Percentiles rank a stretch among this genome's conserved stretches.
Conservation (phyloP, 2,888 invertebrate species). For the Ceriagrion tenellum region DNA sequence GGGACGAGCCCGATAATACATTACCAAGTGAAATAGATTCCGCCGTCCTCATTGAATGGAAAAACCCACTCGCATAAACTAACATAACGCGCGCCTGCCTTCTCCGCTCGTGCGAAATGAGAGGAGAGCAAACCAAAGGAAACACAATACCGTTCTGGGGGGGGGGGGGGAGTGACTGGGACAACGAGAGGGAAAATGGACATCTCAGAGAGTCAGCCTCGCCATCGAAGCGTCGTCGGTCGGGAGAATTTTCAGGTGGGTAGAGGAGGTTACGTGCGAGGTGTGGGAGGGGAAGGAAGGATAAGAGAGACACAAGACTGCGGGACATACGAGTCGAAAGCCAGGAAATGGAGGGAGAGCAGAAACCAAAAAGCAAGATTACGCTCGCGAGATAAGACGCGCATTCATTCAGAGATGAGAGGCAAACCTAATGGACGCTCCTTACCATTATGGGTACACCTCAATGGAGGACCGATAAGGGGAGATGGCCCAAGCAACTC, state of each 20-base stretch:
- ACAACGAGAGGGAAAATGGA: not conserved
- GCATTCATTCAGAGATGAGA: slow-evolving; percentile 29
- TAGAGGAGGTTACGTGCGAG: too few species aligned
- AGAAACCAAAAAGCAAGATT: slow-evolving; percentile 14
- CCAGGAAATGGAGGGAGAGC: not conserved
- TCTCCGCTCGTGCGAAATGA: not conserved
- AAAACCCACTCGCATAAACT: slow-evolving; percentile 28
- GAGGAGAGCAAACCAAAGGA: not conserved
- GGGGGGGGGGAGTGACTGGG: not conserved
- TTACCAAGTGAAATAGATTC: slow-evolving; percentile 36
- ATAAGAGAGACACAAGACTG: not conserved
- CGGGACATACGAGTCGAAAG: slow-evolving; percentile 10
- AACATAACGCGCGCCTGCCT: not conserved
- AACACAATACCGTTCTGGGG: not conserved
- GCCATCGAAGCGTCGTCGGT: not conserved
- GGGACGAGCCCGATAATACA: not conserved
- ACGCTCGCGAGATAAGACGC: not conserved
- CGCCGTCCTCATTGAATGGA: not conserved
- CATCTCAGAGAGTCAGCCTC: not conserved
- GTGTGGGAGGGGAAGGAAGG: not conserved
- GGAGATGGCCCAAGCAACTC: not conserved
- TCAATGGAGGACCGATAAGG: not conserved
- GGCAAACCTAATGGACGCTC: slow-evolving; percentile 58
- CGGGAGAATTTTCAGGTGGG: slow-evolving; percentile 17
- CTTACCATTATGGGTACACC: slow-evolving; percentile 60